Percentiles rank a stretch among this genome's conserved stretches.
Conservation (phyloP, 2,113 vertebrate species). For the Heptranchias perlo region DNA sequence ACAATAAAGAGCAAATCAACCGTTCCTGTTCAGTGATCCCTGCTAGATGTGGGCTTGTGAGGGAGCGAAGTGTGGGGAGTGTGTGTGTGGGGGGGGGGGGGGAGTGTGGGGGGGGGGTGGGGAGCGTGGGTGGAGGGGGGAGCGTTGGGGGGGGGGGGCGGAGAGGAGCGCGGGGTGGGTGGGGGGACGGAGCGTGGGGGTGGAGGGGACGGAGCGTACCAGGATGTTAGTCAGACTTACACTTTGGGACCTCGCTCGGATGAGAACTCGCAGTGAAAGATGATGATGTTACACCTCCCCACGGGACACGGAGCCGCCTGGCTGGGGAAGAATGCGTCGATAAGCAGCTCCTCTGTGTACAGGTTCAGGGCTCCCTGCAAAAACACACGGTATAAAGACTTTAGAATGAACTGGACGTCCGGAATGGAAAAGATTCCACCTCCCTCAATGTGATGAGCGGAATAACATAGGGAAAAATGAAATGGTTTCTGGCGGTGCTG, state of each 20-base stretch:
- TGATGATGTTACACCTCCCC: slow-evolving; percentile 41
- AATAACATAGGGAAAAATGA: background rate
- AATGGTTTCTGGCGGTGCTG: background rate
- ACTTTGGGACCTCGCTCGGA: slow-evolving; percentile 47
- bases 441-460: background rate
- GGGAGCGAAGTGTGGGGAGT: background rate
- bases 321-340: background rate
- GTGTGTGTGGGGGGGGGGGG: background rate
- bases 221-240: slow-evolving; percentile 42
- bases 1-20: too few species aligned
- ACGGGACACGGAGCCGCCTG: too few species aligned
- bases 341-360: slow-evolving; percentile 42
- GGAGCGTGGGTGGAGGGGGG: background rate
- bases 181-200: background rate
- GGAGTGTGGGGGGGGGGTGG: background rate
- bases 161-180: background rate
- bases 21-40: too few species aligned
- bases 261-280: slow-evolving; percentile 55
- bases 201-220: too few species aligned
- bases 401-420: background rate
- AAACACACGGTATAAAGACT: background rate
- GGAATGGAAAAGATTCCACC: background rate
- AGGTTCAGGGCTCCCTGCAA: slow-evolving; percentile 48
- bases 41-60: background rate
- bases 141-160: background rate